These are phyloP conservation scores for Thermophis baileyi DNA, from an alignment of 2,113 vertebrate species.

Conservation along the genomic window DNA sequence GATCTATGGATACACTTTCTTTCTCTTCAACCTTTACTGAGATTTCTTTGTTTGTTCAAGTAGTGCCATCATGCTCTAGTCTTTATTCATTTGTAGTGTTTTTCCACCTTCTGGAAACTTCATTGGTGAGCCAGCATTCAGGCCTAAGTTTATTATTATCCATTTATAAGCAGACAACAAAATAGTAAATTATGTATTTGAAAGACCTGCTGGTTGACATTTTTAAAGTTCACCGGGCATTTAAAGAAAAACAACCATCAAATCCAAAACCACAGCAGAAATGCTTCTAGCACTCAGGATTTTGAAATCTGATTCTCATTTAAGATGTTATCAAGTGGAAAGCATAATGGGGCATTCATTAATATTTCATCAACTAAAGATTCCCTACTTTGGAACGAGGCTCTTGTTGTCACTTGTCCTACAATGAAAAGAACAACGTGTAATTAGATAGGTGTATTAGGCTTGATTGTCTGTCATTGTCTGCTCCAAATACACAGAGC, in stretches of 20 bases:
- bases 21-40: slow-evolving; percentile 35
- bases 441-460: slow-evolving; percentile 60
- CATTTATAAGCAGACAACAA: slow-evolving; percentile 68
- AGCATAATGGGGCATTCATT: slow-evolving; percentile 60
- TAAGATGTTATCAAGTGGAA: slow-evolving; percentile 58
- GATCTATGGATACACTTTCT: slow-evolving; percentile 21
- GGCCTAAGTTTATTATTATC: slow-evolving; percentile 66
- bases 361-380: slow-evolving; percentile 66
- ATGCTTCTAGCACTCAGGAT: slow-evolving; percentile 57
- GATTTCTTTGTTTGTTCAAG: slow-evolving; percentile 45
- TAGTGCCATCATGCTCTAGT: slow-evolving; percentile 39
- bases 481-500: slow-evolving; percentile 42
- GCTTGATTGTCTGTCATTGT: slow-evolving; percentile 54
- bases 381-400: slow-evolving; percentile 61
- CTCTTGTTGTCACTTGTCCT: slow-evolving; percentile 62
- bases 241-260: slow-evolving; percentile 6
- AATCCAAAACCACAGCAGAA: slow-evolving; percentile 19
- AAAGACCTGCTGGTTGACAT: slow-evolving; percentile 68
- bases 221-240: slow-evolving; percentile 72
- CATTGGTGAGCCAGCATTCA: slow-evolving; percentile 66
- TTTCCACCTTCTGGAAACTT: slow-evolving; percentile 57
- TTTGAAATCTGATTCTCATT: slow-evolving; percentile 67
- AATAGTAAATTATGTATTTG: slow-evolving; percentile 74
- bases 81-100: slow-evolving; percentile 64
- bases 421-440: slow-evolving; percentile 52